Conservation (phyloP, 2,113 vertebrate species). For the Trichomycterus rosablanca region DNA sequence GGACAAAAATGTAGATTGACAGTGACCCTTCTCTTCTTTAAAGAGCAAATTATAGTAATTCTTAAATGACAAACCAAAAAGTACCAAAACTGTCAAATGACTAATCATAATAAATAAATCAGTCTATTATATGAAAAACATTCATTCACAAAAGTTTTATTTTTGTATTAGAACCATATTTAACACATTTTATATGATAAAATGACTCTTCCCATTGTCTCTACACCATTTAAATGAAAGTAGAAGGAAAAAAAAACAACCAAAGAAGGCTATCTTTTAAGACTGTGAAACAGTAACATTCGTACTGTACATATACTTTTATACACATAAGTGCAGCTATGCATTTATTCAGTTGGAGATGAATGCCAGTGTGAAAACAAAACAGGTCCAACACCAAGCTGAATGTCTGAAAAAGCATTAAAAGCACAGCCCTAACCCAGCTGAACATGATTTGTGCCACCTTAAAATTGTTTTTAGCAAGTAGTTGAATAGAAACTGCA, state of each 20-base stretch:
- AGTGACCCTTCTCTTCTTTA: slow-evolving; percentile 1
- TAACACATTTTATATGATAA: slow-evolving; percentile 68
- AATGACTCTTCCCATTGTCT: slow-evolving; percentile 65
- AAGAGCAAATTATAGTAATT: not conserved
- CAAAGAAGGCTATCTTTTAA: slow-evolving; percentile 52
- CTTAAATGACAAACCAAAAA: no score
- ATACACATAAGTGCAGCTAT: slow-evolving; percentile 56
- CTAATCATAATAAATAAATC: not conserved
- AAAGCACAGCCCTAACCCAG: no score
- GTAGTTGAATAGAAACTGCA: slow-evolving; percentile 16
- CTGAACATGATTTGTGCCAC: not conserved
- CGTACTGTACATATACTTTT: slow-evolving; percentile 62
- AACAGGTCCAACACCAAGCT: not conserved
- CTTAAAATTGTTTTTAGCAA: not conserved
- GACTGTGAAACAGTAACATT: slow-evolving; percentile 69
- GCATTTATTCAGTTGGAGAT: slow-evolving; percentile 36
- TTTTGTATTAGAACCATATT: slow-evolving; percentile 71
- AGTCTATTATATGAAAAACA: not conserved
- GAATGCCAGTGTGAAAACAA: slow-evolving; percentile 20
- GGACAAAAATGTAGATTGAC: slow-evolving; percentile 17
- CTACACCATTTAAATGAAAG: slow-evolving; percentile 61
- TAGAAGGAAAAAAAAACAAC: slow-evolving; percentile 6
- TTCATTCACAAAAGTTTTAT: slow-evolving; percentile 72
- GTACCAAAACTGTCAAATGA: no score
- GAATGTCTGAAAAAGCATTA: no score